Percentiles rank a stretch among this genome's conserved stretches.
phyloP scores from a whole-genome alignment of 2,888 invertebrate genomes.

The Drosophila algonquin region DNA sequence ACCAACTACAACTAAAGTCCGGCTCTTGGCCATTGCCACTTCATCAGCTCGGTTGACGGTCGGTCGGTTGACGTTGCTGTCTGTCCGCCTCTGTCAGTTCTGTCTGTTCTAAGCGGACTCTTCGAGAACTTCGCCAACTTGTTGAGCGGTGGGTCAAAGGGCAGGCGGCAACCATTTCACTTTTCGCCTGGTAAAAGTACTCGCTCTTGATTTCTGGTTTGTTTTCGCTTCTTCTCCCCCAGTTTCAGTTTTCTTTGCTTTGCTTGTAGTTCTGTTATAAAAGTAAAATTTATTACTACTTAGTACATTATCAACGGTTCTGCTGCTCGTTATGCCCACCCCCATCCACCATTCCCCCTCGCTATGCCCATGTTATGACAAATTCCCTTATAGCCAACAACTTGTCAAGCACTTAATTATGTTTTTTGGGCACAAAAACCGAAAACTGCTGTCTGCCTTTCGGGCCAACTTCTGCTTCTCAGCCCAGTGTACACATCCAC shows the following conservation, averaged over 20 bases:
- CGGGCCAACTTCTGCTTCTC: constrained; percentile 40
- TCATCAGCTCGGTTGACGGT: constrained; percentile 70
- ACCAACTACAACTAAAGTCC: constrained; percentile 70
- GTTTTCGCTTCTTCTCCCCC: constrained; percentile 47
- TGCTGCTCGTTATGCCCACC: constrained; percentile 17
- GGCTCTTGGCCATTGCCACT: constrained; percentile 67
- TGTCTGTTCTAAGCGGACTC: constrained; percentile 12
- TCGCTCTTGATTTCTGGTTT: constrained; percentile 64
- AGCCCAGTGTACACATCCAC: not conserved
- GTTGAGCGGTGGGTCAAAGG: constrained; percentile 51
- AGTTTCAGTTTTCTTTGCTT: constrained; percentile 24
- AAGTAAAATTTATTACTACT: constrained; percentile 75
- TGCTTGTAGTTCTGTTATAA: constrained; percentile 61
- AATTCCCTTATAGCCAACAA: constrained; percentile 65
- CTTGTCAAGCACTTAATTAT: constrained; percentile 78
- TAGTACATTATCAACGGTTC: constrained; percentile 66
- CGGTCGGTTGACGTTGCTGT: constrained; percentile 26
- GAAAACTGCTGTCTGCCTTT: constrained; percentile 49
- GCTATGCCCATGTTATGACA: constrained; percentile 57
- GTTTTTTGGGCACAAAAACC: constrained; percentile 56
- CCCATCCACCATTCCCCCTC: constrained; percentile 2
- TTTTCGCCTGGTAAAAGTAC: constrained; percentile 35
- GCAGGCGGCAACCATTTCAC: constrained; percentile 46
- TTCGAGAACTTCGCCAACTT: constrained; percentile 60
- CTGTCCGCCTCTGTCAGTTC: constrained; percentile 18